Conservation (phyloP, 2,888 invertebrate species). For the Lagria hirta region DNA sequence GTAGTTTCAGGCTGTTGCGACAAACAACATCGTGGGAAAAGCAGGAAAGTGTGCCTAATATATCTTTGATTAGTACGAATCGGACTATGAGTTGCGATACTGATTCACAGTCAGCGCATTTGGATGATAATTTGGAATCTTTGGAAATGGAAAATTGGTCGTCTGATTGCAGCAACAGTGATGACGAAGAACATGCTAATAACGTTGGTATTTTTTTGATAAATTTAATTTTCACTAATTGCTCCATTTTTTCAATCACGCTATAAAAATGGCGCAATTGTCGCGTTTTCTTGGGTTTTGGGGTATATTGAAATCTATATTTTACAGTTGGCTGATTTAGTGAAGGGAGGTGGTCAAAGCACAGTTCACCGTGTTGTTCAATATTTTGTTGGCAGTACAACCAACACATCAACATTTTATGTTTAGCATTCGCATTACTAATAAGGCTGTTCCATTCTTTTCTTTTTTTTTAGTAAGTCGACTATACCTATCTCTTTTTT, state of each 20-base stretch:
- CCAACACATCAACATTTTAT: conserved; percentile 66
- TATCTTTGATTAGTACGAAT: conserved; percentile 37
- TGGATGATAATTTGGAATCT: conserved; percentile 51
- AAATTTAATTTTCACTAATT: too few relatives aligned
- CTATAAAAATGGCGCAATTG: too few relatives aligned
- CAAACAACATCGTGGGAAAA: conserved; percentile 80
- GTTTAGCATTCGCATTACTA: conserved; percentile 61
- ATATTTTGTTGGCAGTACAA: conserved; percentile 64
- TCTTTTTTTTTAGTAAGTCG: conserved; percentile 46
- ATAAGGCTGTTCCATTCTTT: conserved; percentile 52
- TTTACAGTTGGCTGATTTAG: conserved; percentile 65
- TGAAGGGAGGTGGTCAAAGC: conserved; percentile 52
- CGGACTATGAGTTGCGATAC: conserved; percentile 53
- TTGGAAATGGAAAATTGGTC: conserved; percentile 86
- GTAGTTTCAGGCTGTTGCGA: conserved; percentile 63
- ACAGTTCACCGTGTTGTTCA: conserved; percentile 65
- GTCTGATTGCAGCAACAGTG: conserved; percentile 88
- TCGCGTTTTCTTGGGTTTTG: conserved; percentile 1
- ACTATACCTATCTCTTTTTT: conserved; percentile 38
- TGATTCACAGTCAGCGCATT: conserved; percentile 41
- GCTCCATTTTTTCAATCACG: too few relatives aligned
- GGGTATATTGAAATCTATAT: conserved; percentile 29
- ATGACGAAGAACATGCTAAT: conserved; percentile 69
- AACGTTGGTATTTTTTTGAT: conserved; percentile 30
- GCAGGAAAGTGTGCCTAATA: conserved; percentile 46